Evolutionary conservation across 2,113 vertebrate genomes (phyloP), one percentile per base, ranked within the genome.

Genomic region (Ancistrus triradiatus): DNA sequence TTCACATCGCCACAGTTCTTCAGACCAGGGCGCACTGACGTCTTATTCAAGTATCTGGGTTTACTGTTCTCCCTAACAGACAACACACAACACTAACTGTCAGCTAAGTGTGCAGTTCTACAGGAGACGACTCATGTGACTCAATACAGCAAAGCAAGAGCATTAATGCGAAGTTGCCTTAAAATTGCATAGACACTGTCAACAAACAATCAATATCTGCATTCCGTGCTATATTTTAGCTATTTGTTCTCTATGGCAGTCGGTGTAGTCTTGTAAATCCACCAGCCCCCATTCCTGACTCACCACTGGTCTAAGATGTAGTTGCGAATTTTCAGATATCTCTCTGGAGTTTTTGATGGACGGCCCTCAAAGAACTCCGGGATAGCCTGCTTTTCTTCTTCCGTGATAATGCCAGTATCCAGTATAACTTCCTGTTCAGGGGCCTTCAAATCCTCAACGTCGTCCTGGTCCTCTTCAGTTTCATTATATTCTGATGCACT

Each of bases 1-100:
- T 99, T 99, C 14, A 99, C 96, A 1, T 99, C 96, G 0, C 96
- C 96, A 1, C 96, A 99, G 84, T 98, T 95, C 88, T 95, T 98
- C 40, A 99, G 85, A 53, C 96, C 96, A 0, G 95, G 95, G 2
- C 96, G 93, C 25, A 99, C 95, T 0, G 94, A 98, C 0, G 96
- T 99, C 84, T 99, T 99, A 80, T 99, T 99, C 77, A 99, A 84
- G 83, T 98, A 99, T 68, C 86, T 93, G 35, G 96, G 95, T 74
- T 93, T 98, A 76, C 86, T 89, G 63, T 77, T 92, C 60, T 90
- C 79, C 96, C 96, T 88, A 48, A 69, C 4, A 68, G 22, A 19
- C 48, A 2, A 53, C 6, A 61, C 37, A 9, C 6, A 1, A 31
- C 3, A 31, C n/a, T n/a, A n/a, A n/a, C n/a, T n/a, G n/a, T n/a